These are phyloP conservation scores for Folsomia candida DNA, from an alignment of 2,888 invertebrate genomes.

Conservation along the genomic window DNA sequence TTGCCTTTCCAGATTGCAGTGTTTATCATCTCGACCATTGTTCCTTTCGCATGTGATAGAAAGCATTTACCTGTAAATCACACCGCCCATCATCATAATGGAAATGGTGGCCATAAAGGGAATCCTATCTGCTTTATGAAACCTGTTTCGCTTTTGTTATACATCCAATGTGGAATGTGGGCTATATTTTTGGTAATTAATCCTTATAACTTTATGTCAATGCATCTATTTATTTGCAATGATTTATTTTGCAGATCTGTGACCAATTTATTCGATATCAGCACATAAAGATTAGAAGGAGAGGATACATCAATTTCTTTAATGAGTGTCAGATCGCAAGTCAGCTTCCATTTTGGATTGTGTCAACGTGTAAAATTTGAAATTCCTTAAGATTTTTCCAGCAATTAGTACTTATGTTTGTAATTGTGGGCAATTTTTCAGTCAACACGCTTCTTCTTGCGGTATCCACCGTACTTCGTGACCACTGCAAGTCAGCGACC, in stretches of 20 bases:
- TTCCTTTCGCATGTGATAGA: conserved; percentile 28
- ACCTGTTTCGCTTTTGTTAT: conserved; percentile 63
- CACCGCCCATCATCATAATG: neutral
- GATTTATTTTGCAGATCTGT: conserved; percentile 56
- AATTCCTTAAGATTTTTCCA: neutral
- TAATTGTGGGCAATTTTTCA: conserved; percentile 31
- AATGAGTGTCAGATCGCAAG: conserved; percentile 62
- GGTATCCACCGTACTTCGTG: conserved; percentile 52
- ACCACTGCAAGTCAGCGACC: conserved; percentile 57
- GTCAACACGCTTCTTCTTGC: conserved; percentile 62
- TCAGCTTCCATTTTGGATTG: conserved; percentile 63
- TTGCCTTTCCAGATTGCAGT: conserved; percentile 27
- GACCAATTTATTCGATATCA: conserved; percentile 62
- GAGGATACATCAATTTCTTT: conserved; percentile 69
- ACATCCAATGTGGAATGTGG: conserved; percentile 62
- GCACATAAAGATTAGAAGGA: conserved; percentile 63
- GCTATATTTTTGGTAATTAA: conserved; percentile 60
- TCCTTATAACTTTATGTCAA: neutral
- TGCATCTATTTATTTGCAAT: neutral
- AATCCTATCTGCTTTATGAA: conserved; percentile 46
- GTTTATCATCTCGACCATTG: conserved; percentile 23
- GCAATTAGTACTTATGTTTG: neutral
- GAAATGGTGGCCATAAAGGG: neutral
- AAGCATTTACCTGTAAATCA: neutral
- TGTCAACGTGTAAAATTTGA: conserved; percentile 55